Base-by-base conservation (phyloP, 2,797 vertebrate species). In the Cetoscarus ocellatus region DNA sequence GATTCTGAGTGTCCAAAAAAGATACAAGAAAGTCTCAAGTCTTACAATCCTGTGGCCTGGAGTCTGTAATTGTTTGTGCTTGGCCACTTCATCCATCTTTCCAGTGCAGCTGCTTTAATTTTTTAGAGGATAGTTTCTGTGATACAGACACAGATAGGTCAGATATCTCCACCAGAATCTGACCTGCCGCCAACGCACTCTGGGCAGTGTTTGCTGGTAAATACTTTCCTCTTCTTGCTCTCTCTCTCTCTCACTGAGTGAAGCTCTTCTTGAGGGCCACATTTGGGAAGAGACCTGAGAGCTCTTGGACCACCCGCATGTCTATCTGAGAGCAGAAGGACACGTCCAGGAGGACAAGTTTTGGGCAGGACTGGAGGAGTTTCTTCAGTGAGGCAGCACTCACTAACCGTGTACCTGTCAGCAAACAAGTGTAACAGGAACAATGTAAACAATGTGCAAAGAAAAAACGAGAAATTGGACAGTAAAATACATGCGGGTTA, bases 251-350 rank as follows among this genome's bases (percentile, higher is more conserved):
- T 99, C 94, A 99, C 88, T 98, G 97, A 78, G 97, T 99, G 92
- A 99, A 99, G 90, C 98, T 99, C 91, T 97, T 98, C 89, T 99
- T 99, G 90, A 99, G 98, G 91, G 95, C 94, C 72, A 99, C 96
- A 1, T 95, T 95, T 65, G 98, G 98, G 80, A 97, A 99, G 88
- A 92, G 95, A 70, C 91, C 89, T 39, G 92, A 94, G 76, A 99
- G 94, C 87, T 99, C 98, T 67, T 98, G 95, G 62, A 98, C 96
- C 10, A 95, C 91, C 72, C 95, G 95, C 60, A 93, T 96, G 93
- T 99, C 98, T 57, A 99, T 95, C 91, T 99, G 97, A 1, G 97
- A 99, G 93, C 98, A 99, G 94, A 99, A 99, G 90, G 98, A 99
- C 79, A 99, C 96, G 50, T 99, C 98, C 44, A 99, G 92, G 75